Base-by-base conservation (phyloP, 2,888 invertebrate genomes). In the Phortica okadai region DNA sequence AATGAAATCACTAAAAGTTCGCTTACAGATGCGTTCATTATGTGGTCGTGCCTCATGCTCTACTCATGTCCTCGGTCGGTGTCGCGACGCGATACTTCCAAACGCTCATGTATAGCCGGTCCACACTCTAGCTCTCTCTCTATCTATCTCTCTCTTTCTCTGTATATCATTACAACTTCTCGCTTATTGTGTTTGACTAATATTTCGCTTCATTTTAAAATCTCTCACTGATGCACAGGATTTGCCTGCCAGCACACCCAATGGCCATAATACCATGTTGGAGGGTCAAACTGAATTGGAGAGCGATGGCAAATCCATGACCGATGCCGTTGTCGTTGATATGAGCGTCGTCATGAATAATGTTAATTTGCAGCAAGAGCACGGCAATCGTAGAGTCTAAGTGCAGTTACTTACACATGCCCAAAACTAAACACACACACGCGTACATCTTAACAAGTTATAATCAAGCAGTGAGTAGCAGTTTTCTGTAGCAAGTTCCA, bases 271-370 rank as follows among this genome's bases (percentile, higher is more conserved):
- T 8, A 91, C 93, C 0, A 91, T 92, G 0, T 76, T 89, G 74
- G 91, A 91, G 82, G 93, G 92, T 11, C 92, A 92, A 84, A 93
- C 93, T 1, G 92, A 92, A 79, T 85, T 92, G 84, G 88, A 83
- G 42, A 73, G 82, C 0, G 92, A 92, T 77, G 92, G 92, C 81
- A 93, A 93, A 85, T 89, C 88, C 75, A 93, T 93, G 70, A 93
- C 93, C 11, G 93, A 94, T 82, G 93, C 94, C 76, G 93, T 93
- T 76, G 93, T 93, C 77, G 92, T 94, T 76, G 94, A 94, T 80
- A 93, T 94, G 93, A 93, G 92, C 74, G 88, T 84, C 67, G 89
- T 90, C 42, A 90, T 90, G 84, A 90, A 89, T 45, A 90, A 89
- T 74, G 85, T 88, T 41, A 88, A 83, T 74, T 78, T 88, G 45